Evolutionary conservation across 2,888 invertebrate species (phyloP), one percentile per base, ranked within the genome.

Genomic region (Drosophila mulleri): DNA sequence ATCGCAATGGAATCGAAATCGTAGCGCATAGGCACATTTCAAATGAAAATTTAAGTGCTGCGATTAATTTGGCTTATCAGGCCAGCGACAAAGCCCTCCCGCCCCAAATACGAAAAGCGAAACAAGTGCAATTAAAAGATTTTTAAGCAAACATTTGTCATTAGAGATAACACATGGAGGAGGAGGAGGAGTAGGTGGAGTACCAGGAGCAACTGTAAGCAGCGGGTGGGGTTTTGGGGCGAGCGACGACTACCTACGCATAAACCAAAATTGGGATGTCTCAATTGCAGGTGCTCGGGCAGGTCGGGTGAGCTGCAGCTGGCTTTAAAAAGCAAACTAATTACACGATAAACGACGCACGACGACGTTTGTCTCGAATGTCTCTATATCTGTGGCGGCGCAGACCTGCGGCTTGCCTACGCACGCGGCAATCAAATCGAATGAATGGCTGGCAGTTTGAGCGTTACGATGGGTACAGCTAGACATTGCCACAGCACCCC

Each of bases 21-120:
- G 70, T 32, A 37, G 32, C 52, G 41, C 59, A 62, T 56, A 70
- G 63, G 69, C 68, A 67, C 79, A 81, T 78, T 88, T 70, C 74
- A 86, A 88, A 88, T 89, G 78, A 89, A 88, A 89, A 88, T 85
- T 85, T 88, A 88, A 88, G 87, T 88, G 86, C 83, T 88, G 80
- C 88, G 87, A 88, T 88, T 88, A 88, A 89, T 88, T 89, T 85
- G 89, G 88, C 89, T 88, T 88, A 89, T 88, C 87, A 87, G 73
- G 29, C 47, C 37, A 45, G 60, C 59, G 39, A 66, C 78, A 65
- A 57, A 63, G 44, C 48, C 44, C 56, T 39, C 52, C 62, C 39
- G 41, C 48, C 54, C 64, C 29, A 65, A 61, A 50, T 37, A 50
- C 63, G 62, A 64, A 78, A 68, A 74, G 58, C 74, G 44, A 81